These are phyloP conservation scores for Thermophis baileyi DNA, from an alignment of 2,113 vertebrate genomes.

Conservation along the genomic window DNA sequence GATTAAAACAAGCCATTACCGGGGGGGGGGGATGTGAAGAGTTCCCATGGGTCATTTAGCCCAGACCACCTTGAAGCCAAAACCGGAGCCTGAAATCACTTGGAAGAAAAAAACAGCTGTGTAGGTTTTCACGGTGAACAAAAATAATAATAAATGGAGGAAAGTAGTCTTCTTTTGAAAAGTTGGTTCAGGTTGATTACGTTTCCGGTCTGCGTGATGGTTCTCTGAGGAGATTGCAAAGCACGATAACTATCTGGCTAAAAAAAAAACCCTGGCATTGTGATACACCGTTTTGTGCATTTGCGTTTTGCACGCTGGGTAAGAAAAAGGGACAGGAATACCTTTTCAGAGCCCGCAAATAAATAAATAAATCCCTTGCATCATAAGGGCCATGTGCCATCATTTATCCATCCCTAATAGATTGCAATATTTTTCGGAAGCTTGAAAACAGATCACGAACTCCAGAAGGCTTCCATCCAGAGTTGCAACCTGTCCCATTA, in stretches of 20 bases:
- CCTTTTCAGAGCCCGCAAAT: not conserved
- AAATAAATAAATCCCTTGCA: not conserved
- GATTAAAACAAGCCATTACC: constrained; percentile 38
- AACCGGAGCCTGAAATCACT: not conserved
- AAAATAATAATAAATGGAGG: not conserved
- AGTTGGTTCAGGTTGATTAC: not conserved
- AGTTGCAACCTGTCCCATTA: not conserved
- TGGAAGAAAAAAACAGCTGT: not conserved
- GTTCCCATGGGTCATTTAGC: constrained; percentile 20
- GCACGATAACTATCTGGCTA: not conserved
- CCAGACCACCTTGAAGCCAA: constrained; percentile 3
- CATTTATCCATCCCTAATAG: not conserved
- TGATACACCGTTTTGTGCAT: not conserved
- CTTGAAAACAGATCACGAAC: not conserved
- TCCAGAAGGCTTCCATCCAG: not conserved
- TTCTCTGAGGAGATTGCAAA: not conserved
- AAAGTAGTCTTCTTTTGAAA: not conserved
- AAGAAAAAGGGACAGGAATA: not conserved
- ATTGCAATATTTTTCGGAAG: not conserved
- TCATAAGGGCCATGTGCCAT: not conserved
- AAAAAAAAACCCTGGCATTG: not conserved
- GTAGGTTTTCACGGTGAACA: not conserved
- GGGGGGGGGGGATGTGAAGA: not conserved
- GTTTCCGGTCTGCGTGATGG: not conserved
- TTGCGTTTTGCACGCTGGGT: not conserved